Evolutionary conservation across 2,888 invertebrate species (phyloP).

Genomic region (Boloria euphrosyne): DNA sequence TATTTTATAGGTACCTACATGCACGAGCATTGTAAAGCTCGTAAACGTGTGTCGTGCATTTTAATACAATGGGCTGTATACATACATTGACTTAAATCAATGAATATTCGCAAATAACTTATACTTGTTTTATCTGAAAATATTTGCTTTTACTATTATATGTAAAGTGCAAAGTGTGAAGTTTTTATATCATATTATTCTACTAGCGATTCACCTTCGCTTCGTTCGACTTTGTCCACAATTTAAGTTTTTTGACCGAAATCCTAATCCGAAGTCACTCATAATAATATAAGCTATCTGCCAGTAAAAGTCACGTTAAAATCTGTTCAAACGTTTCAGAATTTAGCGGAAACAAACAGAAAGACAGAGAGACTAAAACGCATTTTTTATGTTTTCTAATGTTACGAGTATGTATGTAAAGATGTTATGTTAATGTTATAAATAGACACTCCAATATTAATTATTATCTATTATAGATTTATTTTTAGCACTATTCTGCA

Average conservation of each 20-base stretch:
- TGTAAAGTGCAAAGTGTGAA: conserved; percentile 11
- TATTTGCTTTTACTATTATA: conserved; percentile 22
- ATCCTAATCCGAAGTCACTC: no score
- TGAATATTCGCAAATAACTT: conserved; percentile 19
- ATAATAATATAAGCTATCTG: no score
- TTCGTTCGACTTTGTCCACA: background rate
- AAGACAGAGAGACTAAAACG: no score
- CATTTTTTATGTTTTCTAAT: no score
- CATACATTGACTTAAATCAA: conserved; percentile 10
- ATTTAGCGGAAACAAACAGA: no score
- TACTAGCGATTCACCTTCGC: conserved; percentile 1
- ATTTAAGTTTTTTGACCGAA: background rate
- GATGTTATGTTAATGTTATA: no score
- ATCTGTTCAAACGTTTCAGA: no score
- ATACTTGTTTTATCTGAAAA: conserved; percentile 29
- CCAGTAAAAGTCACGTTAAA: no score
- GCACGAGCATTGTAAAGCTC: background rate
- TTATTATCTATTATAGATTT: no score
- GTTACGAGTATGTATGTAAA: no score
- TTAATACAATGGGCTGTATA: conserved; percentile 21
- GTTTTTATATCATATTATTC: background rate
- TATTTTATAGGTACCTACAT: background rate
- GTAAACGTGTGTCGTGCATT: conserved; percentile 19
- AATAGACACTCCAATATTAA: no score
- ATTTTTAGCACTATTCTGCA: no score